phyloP scores from a whole-genome alignment of 92 coral and sea anemone species.

The Umimayanthus chanpuru region DNA sequence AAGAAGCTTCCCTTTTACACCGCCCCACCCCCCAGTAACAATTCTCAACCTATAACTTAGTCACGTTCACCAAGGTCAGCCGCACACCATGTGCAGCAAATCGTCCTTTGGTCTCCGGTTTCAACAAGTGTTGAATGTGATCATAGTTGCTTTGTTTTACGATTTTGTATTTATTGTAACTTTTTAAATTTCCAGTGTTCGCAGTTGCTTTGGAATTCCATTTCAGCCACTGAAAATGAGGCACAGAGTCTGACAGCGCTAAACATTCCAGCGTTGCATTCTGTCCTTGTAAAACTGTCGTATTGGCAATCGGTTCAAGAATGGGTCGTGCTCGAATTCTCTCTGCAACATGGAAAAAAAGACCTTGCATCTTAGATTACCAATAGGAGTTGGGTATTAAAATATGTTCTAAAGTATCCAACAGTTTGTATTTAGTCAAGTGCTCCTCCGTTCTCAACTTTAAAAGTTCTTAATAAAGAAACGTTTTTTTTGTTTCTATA shows the following conservation, averaged over 20 bases:
- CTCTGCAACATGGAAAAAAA: constrained; percentile 49
- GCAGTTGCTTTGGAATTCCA: constrained; percentile 54
- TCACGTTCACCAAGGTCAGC: constrained; percentile 75
- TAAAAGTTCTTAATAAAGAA: too few species aligned
- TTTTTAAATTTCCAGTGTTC: constrained; percentile 44
- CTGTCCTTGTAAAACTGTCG: constrained; percentile 71
- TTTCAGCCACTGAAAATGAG: constrained; percentile 94
- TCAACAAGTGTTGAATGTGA: constrained; percentile 27
- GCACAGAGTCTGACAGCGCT: constrained; percentile 87
- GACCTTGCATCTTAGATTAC: neutral
- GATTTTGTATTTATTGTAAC: constrained; percentile 49
- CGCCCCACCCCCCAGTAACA: too few species aligned
- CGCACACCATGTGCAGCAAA: constrained; percentile 80
- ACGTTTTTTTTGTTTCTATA: too few species aligned
- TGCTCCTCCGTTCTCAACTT: too few species aligned
- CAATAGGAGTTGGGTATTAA: neutral
- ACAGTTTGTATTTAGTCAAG: too few species aligned
- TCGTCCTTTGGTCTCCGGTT: constrained; percentile 24
- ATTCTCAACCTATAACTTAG: too few species aligned
- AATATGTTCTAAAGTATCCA: too few species aligned
- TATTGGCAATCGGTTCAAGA: constrained; percentile 63
- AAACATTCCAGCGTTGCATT: constrained; percentile 80
- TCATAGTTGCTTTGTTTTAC: constrained; percentile 54
- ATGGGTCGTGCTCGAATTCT: constrained; percentile 79
- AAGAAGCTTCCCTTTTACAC: too few species aligned